phyloP scores from a whole-genome alignment of 2,888 invertebrate species.

The Syrista parreyssii region DNA sequence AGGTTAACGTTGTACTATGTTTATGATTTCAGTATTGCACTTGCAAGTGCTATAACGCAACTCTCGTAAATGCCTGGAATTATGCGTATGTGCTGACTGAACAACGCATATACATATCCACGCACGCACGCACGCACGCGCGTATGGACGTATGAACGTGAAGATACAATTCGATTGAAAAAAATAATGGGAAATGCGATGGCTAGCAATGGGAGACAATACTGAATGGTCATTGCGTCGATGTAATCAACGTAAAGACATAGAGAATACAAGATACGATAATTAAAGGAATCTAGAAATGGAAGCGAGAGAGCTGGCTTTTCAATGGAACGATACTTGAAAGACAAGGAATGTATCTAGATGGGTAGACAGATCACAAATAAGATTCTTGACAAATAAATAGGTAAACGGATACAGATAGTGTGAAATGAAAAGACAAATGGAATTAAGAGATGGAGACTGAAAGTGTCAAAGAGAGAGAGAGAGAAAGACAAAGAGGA shows the following conservation, averaged over 20 bases:
- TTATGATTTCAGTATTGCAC: not conserved
- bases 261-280: slow-evolving; percentile 27
- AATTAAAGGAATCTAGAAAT: slow-evolving; percentile 1
- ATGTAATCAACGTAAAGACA: slow-evolving; percentile 63
- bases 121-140: not conserved
- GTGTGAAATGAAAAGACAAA: slow-evolving; percentile 14
- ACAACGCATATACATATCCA: not conserved
- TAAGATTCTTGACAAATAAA: slow-evolving; percentile 2
- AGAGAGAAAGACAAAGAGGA: not conserved
- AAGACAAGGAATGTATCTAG: slow-evolving; percentile 6
- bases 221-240: slow-evolving; percentile 85
- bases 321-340: not conserved
- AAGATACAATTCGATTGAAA: slow-evolving; percentile 9
- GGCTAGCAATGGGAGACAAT: slow-evolving; percentile 64
- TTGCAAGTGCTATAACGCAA: not conserved
- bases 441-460: not conserved
- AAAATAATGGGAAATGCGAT: slow-evolving; percentile 63
- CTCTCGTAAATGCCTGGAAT: not conserved
- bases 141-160: slow-evolving; percentile 15
- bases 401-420: slow-evolving; percentile 25
- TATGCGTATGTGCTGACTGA: not conserved
- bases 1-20: no score
- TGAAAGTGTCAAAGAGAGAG: not conserved
- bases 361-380: slow-evolving; percentile 10
- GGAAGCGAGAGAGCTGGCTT: not conserved